Evolutionary conservation across 2,113 vertebrate species (phyloP), one percentile per base, ranked within the genome.

Genomic region (Osmerus mordax): DNA sequence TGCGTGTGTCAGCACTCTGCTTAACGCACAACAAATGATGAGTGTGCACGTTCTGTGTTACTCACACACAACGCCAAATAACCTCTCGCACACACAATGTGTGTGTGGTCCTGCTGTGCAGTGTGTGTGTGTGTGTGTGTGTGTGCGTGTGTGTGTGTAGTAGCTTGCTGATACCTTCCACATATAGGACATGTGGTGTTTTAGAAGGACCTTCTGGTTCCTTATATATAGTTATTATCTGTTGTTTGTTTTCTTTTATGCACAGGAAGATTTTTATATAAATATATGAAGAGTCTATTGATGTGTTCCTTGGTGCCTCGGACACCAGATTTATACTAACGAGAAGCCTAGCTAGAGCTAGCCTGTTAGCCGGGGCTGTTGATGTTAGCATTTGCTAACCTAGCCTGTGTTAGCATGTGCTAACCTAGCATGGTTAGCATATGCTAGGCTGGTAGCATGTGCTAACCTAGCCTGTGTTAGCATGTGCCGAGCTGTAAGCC

Each of bases 51-150:
- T 29, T 25, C 5, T 51, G 28, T 67, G 62, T 56, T n/a, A 21
- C 21, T 21, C 21, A 29, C 25, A 70, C 28, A 67, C 28, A 23
- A 66, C 19, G 25, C 68, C 68, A 77, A 64, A 77, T 72, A 72
- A 72, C 69, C 3, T 53, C 52, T 62, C 65, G 75, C 72, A 76
- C 75, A 29, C 68, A 11, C 65, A 56, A 47, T 58, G 69, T 53
- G 28, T 78, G 74, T 74, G 52, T 67, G 73, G 58, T 77, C 74
- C 74, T 79, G 74, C 77, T 84, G 67, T 84, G 60, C 61, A 62
- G 29, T 61, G 36, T 61, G 32, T 70, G 55, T 21, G 32, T 15
- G 11, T 41, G 8, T 60, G 68, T 55, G 11, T 59, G 29, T 61
- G n/a, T 23, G 65, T 53, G 21, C 3, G 32, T 65, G 73, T 64